Percentiles rank a stretch among this genome's conserved stretches.
Evolutionary conservation across 2,113 vertebrate genomes (phyloP).

Genomic region (Neolamprologus ventralis): DNA sequence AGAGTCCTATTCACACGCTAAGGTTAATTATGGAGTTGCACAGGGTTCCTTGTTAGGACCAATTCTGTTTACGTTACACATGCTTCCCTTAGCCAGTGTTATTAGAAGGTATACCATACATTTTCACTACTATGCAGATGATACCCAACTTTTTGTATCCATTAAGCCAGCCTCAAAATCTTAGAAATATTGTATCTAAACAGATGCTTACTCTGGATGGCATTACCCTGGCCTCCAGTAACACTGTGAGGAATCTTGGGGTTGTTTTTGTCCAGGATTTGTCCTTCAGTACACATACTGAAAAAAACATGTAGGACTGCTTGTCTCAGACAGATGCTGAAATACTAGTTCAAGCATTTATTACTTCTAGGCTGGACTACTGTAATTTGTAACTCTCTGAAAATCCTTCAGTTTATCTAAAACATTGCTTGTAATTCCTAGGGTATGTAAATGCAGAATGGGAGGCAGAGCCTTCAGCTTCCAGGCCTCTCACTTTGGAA

Average conservation of each 20-base stretch:
- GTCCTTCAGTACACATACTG: too few relatives aligned
- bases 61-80: not conserved
- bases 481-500: too few relatives aligned
- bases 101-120: not conserved
- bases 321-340: too few relatives aligned
- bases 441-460: too few relatives aligned
- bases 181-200: not conserved
- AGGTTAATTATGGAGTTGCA: not conserved
- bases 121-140: not conserved
- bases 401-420: too few relatives aligned
- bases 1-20: not conserved
- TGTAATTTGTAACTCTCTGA: too few relatives aligned
- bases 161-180: not conserved
- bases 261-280: too few relatives aligned
- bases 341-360: too few relatives aligned
- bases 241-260: not conserved
- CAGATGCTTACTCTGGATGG: not conserved
- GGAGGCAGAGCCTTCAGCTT: too few relatives aligned
- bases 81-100: not conserved
- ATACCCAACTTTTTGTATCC: not conserved
- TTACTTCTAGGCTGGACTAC: too few relatives aligned
- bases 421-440: too few relatives aligned
- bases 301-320: too few relatives aligned
- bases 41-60: not conserved
- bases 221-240: not conserved